Evolutionary conservation across 2,888 invertebrate genomes (phyloP), one percentile per base, ranked within the genome.

Genomic region (Tuta absoluta): DNA sequence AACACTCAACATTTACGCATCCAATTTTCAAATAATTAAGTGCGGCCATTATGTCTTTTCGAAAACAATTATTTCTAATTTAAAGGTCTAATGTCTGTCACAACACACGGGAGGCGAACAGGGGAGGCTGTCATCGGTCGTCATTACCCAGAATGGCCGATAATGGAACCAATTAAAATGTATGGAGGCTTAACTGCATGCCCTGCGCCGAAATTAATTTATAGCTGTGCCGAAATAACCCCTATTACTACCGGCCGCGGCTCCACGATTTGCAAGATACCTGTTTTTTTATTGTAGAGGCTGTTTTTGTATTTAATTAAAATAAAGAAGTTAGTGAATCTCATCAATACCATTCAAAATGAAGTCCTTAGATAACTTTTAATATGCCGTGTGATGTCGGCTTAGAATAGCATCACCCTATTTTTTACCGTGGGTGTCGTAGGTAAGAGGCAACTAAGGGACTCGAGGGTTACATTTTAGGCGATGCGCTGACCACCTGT

Each of bases 161-260:
- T 91, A 91, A 91, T 91, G 87, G 87, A 86, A 84, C 85, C 91
- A 90, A 90, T 91, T 91, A 91, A 91, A 91, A 91, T 91, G 89
- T 91, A 90, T 91, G 88, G 87, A 84, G 87, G 89, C 89, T 89
- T 91, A 89, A 89, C 89, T 89, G 89, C 88, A 89, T 86, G 85
- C 80, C 85, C 85, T 86, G 88, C 83, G 82, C 81, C 84, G 80
- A 89, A 91, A 91, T 91, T 91, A 91, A 91, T 91, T 91, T 91
- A 91, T 89, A 85, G 88, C 81, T 84, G 74, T 76, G 77, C 79
- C 82, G 81, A 88, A 89, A 90, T 87, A 87, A 81, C 86, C 87
- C 81, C 80, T 77, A 83, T 82, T 80, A 81, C 78, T 78, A 21
- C n/a, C 48, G 17, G 48, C 14, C 45, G 8, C 48, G 11, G 28